Evolutionary conservation across 2,113 vertebrate species (phyloP).

Genomic region (Gobius niger): DNA sequence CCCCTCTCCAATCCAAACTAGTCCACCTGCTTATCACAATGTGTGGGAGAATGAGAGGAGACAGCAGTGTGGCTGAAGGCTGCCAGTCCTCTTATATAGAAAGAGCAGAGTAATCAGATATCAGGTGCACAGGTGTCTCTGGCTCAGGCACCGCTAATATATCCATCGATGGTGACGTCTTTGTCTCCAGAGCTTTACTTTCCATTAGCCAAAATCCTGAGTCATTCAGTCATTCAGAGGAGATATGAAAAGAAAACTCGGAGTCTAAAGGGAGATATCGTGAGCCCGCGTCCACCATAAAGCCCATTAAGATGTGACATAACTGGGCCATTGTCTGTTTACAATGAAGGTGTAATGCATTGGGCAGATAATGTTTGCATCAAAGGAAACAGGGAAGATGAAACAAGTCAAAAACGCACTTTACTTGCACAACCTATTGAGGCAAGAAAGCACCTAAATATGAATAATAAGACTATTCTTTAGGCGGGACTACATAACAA

Average conservation of each 20-base stretch:
- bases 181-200: conserved; percentile 20
- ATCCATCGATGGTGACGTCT: conserved; percentile 29
- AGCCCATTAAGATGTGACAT: conserved; percentile 24
- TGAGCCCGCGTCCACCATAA: conserved; percentile 13
- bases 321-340: conserved; percentile 7
- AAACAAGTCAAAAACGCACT: background rate
- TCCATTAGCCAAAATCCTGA: conserved; percentile 15
- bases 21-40: conserved; percentile 28
- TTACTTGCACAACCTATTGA: background rate
- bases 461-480: conserved; percentile 2
- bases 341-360: background rate
- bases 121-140: conserved; percentile 43
- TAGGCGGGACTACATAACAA: background rate
- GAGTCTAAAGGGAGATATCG: conserved; percentile 17
- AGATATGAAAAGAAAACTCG: conserved; percentile 10
- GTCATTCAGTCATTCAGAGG: conserved; percentile 5
- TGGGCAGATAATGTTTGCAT: conserved; percentile 8
- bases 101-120: conserved; percentile 30
- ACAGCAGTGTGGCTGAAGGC: conserved; percentile 3
- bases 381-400: conserved; percentile 6
- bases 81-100: conserved; percentile 28
- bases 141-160: conserved; percentile 40
- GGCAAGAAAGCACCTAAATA: conserved; percentile 12
- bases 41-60: conserved; percentile 29
- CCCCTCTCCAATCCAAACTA: conserved; percentile 26